A percentile compares a stretch with the other conserved stretches of the same genome.
Evolutionary conservation across 2,888 invertebrate species (phyloP).

Genomic region (Piscicola geometra): DNA sequence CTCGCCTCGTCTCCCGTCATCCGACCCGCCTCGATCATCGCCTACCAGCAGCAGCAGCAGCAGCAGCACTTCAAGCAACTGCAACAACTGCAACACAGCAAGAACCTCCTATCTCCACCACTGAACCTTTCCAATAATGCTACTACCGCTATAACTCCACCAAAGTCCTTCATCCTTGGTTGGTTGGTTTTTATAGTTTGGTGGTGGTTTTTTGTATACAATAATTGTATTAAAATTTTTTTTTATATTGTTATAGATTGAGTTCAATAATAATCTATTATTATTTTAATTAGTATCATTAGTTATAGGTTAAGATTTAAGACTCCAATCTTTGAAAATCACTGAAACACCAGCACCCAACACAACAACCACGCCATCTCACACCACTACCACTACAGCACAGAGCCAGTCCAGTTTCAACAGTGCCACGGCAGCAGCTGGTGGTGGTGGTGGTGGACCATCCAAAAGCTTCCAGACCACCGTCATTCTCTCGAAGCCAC

Average conservation of each 20-base stretch:
- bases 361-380: no score
- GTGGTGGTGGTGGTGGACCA: no score
- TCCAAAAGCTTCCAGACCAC: not conserved
- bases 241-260: no score
- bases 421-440: not conserved
- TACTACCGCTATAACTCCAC: not conserved
- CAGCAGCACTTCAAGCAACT: not conserved
- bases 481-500: constrained; percentile 3
- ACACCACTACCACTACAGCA: not conserved
- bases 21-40: not conserved
- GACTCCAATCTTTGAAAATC: no score
- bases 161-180: no score
- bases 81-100: not conserved
- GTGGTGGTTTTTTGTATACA: no score
- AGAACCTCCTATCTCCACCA: not conserved
- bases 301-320: no score
- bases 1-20: not conserved
- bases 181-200: no score
- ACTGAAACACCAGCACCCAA: no score
- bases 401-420: not conserved
- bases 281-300: no score
- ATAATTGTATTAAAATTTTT: no score
- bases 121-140: not conserved
- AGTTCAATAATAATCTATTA: no score
- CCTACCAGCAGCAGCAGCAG: not conserved